Percentiles rank a stretch among this genome's conserved stretches.
Evolutionary conservation across 1,140 invertebrate genomes (phyloP).

Genomic region (Lepidostoma basale): DNA sequence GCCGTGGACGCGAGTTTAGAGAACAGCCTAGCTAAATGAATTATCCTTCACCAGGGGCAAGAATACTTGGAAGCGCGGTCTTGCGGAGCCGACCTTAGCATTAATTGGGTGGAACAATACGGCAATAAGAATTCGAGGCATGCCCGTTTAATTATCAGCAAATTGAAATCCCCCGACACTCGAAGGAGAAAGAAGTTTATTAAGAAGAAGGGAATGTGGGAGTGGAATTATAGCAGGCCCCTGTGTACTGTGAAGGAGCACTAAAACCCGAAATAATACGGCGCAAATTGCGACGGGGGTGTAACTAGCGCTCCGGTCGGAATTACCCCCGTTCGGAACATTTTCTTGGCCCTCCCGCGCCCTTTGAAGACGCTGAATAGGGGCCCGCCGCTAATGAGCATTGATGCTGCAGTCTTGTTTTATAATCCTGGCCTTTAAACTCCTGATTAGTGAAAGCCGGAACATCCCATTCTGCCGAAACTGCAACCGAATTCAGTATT

Average conservation of each 20-base stretch:
- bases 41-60: too few relatives aligned
- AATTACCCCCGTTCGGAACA: too few relatives aligned
- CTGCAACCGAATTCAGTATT: too few relatives aligned
- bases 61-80: neutral
- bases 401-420: too few relatives aligned
- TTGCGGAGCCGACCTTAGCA: slow-evolving; percentile 7
- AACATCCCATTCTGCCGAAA: too few relatives aligned
- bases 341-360: too few relatives aligned
- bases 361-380: too few relatives aligned
- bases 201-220: slow-evolving; percentile 13
- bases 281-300: slow-evolving; percentile 8
- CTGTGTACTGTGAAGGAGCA: slow-evolving; percentile 1
- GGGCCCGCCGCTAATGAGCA: too few relatives aligned
- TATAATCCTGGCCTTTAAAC: too few relatives aligned
- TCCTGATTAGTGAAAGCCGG: too few relatives aligned
- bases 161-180: slow-evolving; percentile 43
- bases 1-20: too few relatives aligned
- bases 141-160: slow-evolving; percentile 46
- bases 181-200: slow-evolving; percentile 25
- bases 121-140: slow-evolving; percentile 44
- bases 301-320: neutral
- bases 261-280: slow-evolving; percentile 1
- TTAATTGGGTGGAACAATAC: slow-evolving; percentile 46
- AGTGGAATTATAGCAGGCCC: neutral
- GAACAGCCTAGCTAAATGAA: too few relatives aligned